Evolutionary conservation across 2,797 vertebrate species (phyloP).

Genomic region (Sebastes kiyomatsui): DNA sequence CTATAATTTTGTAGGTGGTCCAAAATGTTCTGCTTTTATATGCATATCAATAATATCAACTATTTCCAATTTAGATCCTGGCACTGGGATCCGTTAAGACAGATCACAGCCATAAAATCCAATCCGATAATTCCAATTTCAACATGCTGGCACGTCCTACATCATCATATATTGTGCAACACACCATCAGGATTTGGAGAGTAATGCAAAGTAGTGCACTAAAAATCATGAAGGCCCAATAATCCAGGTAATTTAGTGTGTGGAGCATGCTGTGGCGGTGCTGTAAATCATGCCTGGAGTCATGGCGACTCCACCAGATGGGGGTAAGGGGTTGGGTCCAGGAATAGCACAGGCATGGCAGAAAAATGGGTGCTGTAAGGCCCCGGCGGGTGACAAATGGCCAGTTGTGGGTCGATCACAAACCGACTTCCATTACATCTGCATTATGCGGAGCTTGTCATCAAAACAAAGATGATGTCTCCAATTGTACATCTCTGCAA

Average conservation of each 20-base stretch:
- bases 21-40: constrained; percentile 51
- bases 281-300: constrained; percentile 80
- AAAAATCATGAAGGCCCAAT: constrained; percentile 79
- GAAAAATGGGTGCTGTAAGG: constrained; percentile 70
- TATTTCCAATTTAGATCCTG: constrained; percentile 67
- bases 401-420: constrained; percentile 62
- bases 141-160: constrained; percentile 65
- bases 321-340: constrained; percentile 71
- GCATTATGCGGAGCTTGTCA: constrained; percentile 46
- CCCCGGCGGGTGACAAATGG: constrained; percentile 73
- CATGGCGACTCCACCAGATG: constrained; percentile 77
- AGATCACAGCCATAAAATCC: constrained; percentile 73
- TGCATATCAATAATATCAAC: constrained; percentile 72
- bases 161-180: constrained; percentile 74
- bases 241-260: constrained; percentile 84
- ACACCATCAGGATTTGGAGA: constrained; percentile 57
- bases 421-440: constrained; percentile 50
- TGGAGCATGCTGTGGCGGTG: constrained; percentile 66
- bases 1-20: constrained; percentile 45
- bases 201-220: constrained; percentile 78
- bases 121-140: constrained; percentile 76
- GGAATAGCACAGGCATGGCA: constrained; percentile 75
- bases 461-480: constrained; percentile 55
- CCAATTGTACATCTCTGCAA: constrained; percentile 17
- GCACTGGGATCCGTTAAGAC: constrained; percentile 63